These are phyloP conservation scores for Oxystoma pomonae DNA, from an alignment of 2,888 invertebrate species.

Conservation along the genomic window DNA sequence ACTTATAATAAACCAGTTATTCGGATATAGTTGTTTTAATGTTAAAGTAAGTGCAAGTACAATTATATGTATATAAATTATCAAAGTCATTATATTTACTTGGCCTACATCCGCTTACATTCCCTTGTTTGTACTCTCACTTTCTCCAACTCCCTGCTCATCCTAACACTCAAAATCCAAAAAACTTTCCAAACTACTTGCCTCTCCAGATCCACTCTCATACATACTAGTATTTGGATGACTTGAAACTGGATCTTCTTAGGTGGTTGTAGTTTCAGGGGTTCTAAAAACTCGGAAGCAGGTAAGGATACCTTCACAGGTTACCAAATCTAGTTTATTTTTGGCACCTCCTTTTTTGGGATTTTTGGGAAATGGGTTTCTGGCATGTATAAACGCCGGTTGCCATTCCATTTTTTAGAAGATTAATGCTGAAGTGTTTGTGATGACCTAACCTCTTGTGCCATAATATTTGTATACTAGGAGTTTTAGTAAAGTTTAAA, in stretches of 20 bases:
- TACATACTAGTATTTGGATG: not conserved
- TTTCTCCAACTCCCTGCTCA: too few species aligned
- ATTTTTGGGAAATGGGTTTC: not conserved
- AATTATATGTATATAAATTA: too few species aligned
- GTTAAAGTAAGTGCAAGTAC: too few species aligned
- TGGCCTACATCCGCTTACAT: too few species aligned
- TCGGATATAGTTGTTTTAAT: too few species aligned
- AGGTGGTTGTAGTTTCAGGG: not conserved
- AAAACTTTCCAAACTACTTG: too few species aligned
- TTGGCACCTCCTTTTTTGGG: not conserved
- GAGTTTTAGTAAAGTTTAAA: not conserved
- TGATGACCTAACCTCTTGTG: not conserved
- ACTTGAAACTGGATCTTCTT: not conserved
- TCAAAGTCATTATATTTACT: too few species aligned
- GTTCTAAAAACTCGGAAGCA: not conserved
- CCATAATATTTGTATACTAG: not conserved
- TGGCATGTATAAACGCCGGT: not conserved
- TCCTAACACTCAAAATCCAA: too few species aligned
- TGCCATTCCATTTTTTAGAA: too few species aligned
- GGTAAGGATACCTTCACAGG: not conserved
- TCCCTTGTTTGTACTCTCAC: too few species aligned
- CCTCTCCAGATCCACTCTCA: not conserved
- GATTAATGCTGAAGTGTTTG: too few species aligned
- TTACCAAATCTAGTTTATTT: not conserved
- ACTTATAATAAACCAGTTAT: too few species aligned